phyloP scores from a whole-genome alignment of 2,888 invertebrate species.

The Ophioninae sp. region DNA sequence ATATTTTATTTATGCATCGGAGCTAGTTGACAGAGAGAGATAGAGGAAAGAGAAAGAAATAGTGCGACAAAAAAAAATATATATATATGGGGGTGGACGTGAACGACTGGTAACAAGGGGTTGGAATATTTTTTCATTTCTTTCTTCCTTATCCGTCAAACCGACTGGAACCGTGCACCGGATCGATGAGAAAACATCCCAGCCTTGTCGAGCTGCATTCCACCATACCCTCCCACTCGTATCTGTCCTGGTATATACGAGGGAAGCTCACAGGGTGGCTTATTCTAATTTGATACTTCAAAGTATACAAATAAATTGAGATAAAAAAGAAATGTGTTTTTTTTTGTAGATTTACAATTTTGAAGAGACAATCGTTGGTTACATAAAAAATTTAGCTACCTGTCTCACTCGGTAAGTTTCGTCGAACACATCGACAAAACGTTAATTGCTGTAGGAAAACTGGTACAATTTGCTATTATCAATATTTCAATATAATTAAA shows the following conservation, averaged over 20 bases:
- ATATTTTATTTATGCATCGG: background rate
- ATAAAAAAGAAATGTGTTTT: background rate
- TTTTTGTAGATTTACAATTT: background rate
- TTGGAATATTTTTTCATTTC: background rate
- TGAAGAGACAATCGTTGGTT: too few relatives aligned
- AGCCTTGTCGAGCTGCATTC: conserved; percentile 33
- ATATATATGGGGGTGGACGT: background rate
- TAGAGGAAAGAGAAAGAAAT: background rate
- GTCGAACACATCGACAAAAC: too few relatives aligned
- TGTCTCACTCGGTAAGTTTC: background rate
- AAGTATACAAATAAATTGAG: background rate
- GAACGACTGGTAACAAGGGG: background rate
- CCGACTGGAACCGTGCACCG: background rate
- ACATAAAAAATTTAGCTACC: too few relatives aligned
- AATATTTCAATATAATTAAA: too few relatives aligned
- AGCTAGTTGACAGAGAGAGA: background rate
- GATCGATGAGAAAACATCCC: conserved; percentile 15
- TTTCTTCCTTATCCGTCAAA: background rate
- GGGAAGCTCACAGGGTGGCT: background rate
- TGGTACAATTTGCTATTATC: too few relatives aligned
- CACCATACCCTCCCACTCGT: conserved; percentile 1
- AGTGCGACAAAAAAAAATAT: too few relatives aligned
- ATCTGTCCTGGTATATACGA: background rate
- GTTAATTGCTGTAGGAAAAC: too few relatives aligned
- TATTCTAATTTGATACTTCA: background rate